A percentile compares a stretch with the other conserved stretches of the same genome.
phyloP scores from a whole-genome alignment of 1,140 invertebrate genomes.

The Nasonia giraulti region DNA sequence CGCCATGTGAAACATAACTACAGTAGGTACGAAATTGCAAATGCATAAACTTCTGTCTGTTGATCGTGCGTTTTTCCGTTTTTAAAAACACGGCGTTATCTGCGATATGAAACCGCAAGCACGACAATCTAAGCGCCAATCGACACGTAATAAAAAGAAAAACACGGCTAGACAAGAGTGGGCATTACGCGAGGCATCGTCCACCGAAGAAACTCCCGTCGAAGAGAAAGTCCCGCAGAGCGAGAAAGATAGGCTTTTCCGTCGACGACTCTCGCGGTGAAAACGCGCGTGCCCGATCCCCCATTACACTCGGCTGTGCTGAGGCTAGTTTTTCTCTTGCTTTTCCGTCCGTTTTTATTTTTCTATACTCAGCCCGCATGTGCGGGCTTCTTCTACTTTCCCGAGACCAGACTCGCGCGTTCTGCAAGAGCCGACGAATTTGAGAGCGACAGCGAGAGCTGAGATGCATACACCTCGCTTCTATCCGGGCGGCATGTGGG shows the following conservation, averaged over 20 bases:
- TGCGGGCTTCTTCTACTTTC: too few species aligned
- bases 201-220: background rate
- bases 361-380: background rate
- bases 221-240: slow-evolving; percentile 20
- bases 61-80: too few species aligned
- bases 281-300: slow-evolving; percentile 7
- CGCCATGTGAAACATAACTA: background rate
- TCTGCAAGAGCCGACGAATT: background rate
- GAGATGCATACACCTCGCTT: too few species aligned
- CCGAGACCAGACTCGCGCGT: too few species aligned
- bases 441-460: too few species aligned
- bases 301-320: slow-evolving; percentile 7
- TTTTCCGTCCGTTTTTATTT: background rate
- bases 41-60: too few species aligned
- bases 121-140: too few species aligned
- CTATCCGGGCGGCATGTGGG: too few species aligned
- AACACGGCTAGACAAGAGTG: background rate
- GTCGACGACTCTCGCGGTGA: slow-evolving; percentile 19
- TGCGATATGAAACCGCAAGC: too few species aligned
- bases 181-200: background rate
- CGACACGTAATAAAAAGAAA: background rate
- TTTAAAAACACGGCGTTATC: too few species aligned
- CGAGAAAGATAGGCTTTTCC: slow-evolving; percentile 13
- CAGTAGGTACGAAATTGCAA: background rate
- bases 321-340: background rate